A percentile compares a stretch with the other conserved stretches of the same genome.
These are phyloP conservation scores for Apis cerana DNA, from an alignment of 1,140 invertebrate genomes.

Conservation along the genomic window DNA sequence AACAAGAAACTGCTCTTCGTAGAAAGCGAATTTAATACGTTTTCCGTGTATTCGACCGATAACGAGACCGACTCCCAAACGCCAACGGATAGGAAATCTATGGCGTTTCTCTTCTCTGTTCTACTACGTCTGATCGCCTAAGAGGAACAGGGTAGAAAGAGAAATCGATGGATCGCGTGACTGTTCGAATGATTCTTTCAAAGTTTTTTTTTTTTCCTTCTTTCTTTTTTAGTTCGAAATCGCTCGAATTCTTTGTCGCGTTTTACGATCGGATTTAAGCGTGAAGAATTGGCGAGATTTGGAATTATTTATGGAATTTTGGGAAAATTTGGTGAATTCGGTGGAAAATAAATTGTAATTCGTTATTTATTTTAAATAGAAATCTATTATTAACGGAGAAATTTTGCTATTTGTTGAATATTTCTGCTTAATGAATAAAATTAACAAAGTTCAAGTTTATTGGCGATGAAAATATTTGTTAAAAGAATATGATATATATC, in stretches of 20 bases:
- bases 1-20: slow-evolving; percentile 50
- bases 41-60: slow-evolving; percentile 27
- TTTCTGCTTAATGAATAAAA: background rate
- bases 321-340: too few relatives aligned
- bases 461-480: background rate
- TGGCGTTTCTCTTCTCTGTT: background rate
- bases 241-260: too few relatives aligned
- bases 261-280: too few relatives aligned
- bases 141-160: background rate
- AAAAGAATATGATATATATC: background rate
- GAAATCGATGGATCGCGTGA: background rate
- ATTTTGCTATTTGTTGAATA: background rate
- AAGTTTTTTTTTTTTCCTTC: too few relatives aligned
- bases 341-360: background rate
- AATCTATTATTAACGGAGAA: background rate
- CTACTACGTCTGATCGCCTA: too few relatives aligned
- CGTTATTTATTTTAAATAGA: background rate
- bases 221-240: too few relatives aligned
- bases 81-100: background rate
- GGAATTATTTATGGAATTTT: too few relatives aligned
- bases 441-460: background rate
- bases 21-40: slow-evolving; percentile 36
- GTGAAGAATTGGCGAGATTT: too few relatives aligned
- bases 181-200: background rate
- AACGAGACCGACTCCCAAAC: background rate